Percentiles rank a stretch among this genome's conserved stretches.
Evolutionary conservation across 1,140 invertebrate genomes (phyloP).

Genomic region (Pseudomyrmex sp.): DNA sequence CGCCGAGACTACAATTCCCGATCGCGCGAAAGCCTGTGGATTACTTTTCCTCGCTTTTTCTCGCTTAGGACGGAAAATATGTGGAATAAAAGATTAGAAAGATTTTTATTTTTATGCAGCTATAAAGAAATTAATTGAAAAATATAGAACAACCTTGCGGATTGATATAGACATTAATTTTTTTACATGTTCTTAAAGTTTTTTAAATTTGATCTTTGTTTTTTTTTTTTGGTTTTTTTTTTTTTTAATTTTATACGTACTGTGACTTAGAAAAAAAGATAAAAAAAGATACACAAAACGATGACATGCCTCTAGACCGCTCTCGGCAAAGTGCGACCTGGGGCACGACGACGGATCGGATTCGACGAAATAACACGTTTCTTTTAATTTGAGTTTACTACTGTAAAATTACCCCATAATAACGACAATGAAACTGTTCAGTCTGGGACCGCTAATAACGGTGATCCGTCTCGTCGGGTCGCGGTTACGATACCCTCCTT

Average conservation of each 20-base stretch:
- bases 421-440: conserved; percentile 75
- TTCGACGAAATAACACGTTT: conserved; percentile 75
- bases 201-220: too few species aligned
- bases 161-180: too few species aligned
- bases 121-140: too few species aligned
- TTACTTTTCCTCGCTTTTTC: not conserved
- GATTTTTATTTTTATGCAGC: not conserved
- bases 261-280: conserved; percentile 6
- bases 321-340: conserved; percentile 37
- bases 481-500: conserved; percentile 29
- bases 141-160: too few species aligned
- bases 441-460: conserved; percentile 70
- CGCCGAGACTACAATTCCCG: not conserved
- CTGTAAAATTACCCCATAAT: conserved; percentile 80
- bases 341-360: conserved; percentile 13
- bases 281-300: conserved; percentile 16
- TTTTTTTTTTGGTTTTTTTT: too few species aligned
- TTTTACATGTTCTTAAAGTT: too few species aligned
- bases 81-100: not conserved
- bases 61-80: too few species aligned
- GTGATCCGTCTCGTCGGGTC: conserved; percentile 70
- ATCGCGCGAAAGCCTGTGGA: not conserved
- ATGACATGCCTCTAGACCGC: not conserved
- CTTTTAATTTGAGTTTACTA: conserved; percentile 81
- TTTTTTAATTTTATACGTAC: too few species aligned